Percentiles rank a stretch among this genome's conserved stretches.
Evolutionary conservation across 2,888 invertebrate species (phyloP).

Genomic region (Eristalis intricaria): DNA sequence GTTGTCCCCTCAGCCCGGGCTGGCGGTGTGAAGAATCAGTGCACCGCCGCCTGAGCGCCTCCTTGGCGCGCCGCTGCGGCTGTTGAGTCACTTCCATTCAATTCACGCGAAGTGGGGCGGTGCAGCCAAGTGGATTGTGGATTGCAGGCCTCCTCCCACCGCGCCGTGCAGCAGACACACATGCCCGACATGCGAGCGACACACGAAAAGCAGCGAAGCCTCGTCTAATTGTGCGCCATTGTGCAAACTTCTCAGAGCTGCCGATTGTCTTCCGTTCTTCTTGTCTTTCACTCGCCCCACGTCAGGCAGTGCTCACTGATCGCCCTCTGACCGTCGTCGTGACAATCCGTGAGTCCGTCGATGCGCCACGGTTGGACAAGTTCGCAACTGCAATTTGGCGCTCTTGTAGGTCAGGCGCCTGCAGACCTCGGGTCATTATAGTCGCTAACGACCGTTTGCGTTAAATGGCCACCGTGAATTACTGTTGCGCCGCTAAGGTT

Average conservation of each 20-base stretch:
- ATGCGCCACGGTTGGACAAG: not conserved
- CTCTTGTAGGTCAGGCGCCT: not conserved
- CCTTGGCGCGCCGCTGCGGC: constrained; percentile 27
- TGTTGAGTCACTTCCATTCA: constrained; percentile 53
- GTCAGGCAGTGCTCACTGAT: constrained; percentile 73
- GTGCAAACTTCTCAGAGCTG: constrained; percentile 55
- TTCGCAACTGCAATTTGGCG: not conserved
- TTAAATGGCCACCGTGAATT: not conserved
- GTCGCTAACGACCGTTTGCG: not conserved
- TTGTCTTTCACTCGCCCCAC: constrained; percentile 36
- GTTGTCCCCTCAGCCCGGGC: constrained; percentile 35
- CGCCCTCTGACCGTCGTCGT: constrained; percentile 68
- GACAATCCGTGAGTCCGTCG: constrained; percentile 68
- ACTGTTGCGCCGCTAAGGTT: not conserved
- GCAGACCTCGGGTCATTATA: not conserved
- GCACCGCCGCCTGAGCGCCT: constrained; percentile 36
- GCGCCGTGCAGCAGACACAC: constrained; percentile 14
- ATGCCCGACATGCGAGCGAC: constrained; percentile 23
- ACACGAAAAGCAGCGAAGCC: constrained; percentile 58
- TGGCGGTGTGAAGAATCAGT: constrained; percentile 55
- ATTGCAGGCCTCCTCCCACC: constrained; percentile 14
- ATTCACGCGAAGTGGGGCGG: constrained; percentile 27
- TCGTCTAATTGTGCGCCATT: constrained; percentile 58
- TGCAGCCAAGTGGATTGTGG: not conserved
- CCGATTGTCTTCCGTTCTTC: constrained; percentile 19